phyloP scores from a whole-genome alignment of 1,140 invertebrate species.

The Conus betulinus region DNA sequence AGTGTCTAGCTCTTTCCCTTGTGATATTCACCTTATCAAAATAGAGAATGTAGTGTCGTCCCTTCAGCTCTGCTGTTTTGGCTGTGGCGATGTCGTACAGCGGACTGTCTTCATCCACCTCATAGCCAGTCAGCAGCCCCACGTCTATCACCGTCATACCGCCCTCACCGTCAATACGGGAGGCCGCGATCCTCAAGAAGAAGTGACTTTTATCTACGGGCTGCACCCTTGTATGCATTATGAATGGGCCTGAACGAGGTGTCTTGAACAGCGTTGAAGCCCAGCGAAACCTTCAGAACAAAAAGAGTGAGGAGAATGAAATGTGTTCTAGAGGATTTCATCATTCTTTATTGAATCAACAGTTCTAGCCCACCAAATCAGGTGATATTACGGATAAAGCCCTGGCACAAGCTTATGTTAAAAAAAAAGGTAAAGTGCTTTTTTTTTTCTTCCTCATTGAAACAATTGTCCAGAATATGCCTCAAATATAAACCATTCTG shows the following conservation, averaged over 20 bases:
- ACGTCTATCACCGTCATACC: slow-evolving; percentile 64
- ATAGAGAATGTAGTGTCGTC: slow-evolving; percentile 87
- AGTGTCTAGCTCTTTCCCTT: background rate
- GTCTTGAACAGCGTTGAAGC: slow-evolving; percentile 8
- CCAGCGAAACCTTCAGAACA: slow-evolving; percentile 10
- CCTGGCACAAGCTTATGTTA: too few species aligned
- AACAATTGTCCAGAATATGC: too few species aligned
- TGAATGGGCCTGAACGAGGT: background rate
- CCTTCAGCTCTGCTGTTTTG: slow-evolving; percentile 86
- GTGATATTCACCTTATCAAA: slow-evolving; percentile 80
- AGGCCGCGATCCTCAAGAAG: background rate
- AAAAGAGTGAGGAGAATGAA: too few species aligned
- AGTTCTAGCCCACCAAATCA: too few species aligned
- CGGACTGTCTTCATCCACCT: slow-evolving; percentile 54
- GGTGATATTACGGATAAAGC: too few species aligned
- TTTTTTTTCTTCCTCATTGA: too few species aligned
- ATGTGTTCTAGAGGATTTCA: too few species aligned
- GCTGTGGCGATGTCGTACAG: slow-evolving; percentile 77
- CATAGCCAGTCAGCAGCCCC: slow-evolving; percentile 59
- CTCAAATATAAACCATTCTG: too few species aligned
- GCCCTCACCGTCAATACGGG: slow-evolving; percentile 28
- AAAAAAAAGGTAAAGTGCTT: too few species aligned
- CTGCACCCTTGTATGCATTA: background rate
- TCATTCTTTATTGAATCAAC: too few species aligned
- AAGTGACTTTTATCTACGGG: background rate